Conservation (phyloP, 2,113 vertebrate genomes). For the Ceyx cyanopectus region DNA sequence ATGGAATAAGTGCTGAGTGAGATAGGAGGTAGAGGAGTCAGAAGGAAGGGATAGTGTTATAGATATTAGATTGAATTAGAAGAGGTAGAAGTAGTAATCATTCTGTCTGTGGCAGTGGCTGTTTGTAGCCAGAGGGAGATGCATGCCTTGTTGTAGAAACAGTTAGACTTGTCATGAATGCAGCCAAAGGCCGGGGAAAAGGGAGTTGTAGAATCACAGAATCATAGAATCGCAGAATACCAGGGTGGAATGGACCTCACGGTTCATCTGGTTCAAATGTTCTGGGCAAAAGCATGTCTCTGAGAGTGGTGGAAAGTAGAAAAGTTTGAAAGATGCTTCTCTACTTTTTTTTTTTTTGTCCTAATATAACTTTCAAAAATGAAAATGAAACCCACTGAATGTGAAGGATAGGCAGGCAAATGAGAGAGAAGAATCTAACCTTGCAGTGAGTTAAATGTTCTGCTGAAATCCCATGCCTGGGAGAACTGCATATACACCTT, state of each 20-base stretch:
- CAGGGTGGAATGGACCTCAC: background rate
- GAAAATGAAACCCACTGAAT: background rate
- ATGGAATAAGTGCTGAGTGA: background rate
- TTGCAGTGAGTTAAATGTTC: background rate
- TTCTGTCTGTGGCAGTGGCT: background rate
- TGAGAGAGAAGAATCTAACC: background rate
- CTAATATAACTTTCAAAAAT: background rate
- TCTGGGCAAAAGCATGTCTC: rapidly evolving
- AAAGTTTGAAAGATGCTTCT: background rate
- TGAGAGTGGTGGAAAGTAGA: background rate
- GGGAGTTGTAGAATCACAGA: background rate
- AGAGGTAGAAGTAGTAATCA: background rate
- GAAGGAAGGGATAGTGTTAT: background rate
- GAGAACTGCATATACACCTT: too few species aligned
- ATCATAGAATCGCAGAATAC: background rate
- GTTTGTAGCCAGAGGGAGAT: background rate
- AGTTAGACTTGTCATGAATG: background rate
- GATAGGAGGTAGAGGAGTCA: background rate
- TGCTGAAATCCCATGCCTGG: background rate
- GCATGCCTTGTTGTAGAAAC: background rate
- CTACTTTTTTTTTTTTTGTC: background rate
- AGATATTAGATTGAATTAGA: too few species aligned
- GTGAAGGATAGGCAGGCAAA: background rate
- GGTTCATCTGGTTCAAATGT: background rate
- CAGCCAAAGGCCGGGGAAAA: background rate